A percentile compares a stretch with the other conserved stretches of the same genome.
phyloP scores from a whole-genome alignment of 2,888 invertebrate species.

The Parnassius orleans region DNA sequence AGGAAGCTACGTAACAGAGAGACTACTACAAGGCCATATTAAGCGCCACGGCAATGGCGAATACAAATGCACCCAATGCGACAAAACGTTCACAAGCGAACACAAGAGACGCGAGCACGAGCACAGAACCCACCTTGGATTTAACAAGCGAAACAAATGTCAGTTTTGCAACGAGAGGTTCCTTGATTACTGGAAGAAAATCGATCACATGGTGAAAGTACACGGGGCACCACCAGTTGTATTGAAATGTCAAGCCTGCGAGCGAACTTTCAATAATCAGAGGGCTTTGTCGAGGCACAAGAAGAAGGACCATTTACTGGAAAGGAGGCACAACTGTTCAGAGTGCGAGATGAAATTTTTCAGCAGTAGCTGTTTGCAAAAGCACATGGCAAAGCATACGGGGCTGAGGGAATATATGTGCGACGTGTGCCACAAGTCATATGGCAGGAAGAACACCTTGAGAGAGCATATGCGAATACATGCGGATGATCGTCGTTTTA shows the following conservation, averaged over 20 bases:
- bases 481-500: constrained; percentile 44
- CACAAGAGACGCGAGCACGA: constrained; percentile 37
- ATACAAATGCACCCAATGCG: constrained; percentile 51
- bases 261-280: constrained; percentile 49
- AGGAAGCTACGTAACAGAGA: constrained; percentile 46
- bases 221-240: constrained; percentile 49
- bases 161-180: constrained; percentile 48
- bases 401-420: constrained; percentile 51
- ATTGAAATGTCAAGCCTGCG: constrained; percentile 55
- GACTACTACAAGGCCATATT: constrained; percentile 42
- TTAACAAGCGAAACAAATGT: constrained; percentile 47
- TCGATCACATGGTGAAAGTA: constrained; percentile 51
- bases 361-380: constrained; percentile 39
- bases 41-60: constrained; percentile 49
- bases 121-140: constrained; percentile 36
- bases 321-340: constrained; percentile 58
- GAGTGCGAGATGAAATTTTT: constrained; percentile 66
- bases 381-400: constrained; percentile 56
- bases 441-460: constrained; percentile 48
- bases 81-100: constrained; percentile 44
- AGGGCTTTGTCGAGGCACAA: constrained; percentile 48
- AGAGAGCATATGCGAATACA: constrained; percentile 56
- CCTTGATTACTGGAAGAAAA: constrained; percentile 52
- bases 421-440: constrained; percentile 54
- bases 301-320: constrained; percentile 62